A percentile compares a stretch with the other conserved stretches of the same genome.
These are phyloP conservation scores for Synaphobranchus kaupii DNA, from an alignment of 2,797 vertebrate genomes.

Conservation along the genomic window DNA sequence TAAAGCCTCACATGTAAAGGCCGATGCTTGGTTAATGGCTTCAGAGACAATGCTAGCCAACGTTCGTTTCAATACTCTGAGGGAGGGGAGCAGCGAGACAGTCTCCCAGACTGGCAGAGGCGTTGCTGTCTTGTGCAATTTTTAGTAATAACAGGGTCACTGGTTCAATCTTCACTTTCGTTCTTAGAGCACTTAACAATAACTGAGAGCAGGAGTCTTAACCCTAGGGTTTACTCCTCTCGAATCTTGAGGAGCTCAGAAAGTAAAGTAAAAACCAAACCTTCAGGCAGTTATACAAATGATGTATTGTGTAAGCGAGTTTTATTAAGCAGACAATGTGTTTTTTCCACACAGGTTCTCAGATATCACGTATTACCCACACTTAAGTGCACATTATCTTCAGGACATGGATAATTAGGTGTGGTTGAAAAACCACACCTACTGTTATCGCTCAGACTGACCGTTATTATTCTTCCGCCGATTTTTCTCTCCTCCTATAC, in stretches of 20 bases:
- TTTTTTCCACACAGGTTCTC: background rate
- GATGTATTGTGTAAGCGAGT: constrained; percentile 1
- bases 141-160: constrained; percentile 13
- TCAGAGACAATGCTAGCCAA: background rate
- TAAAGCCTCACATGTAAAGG: background rate
- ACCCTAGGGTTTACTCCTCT: background rate
- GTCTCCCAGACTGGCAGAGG: background rate
- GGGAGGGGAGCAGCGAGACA: background rate
- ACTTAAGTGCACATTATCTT: constrained; percentile 4
- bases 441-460: too few species aligned
- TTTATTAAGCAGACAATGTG: background rate
- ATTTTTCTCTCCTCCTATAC: too few species aligned
- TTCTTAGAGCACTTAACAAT: background rate
- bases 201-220: background rate
- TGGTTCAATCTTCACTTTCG: constrained; percentile 13
- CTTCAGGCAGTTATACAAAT: background rate
- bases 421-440: too few species aligned
- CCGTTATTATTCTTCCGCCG: too few species aligned
- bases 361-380: background rate
- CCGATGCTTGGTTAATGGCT: background rate
- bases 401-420: constrained; percentile 30
- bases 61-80: background rate
- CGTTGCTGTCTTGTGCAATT: background rate
- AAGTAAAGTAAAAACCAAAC: background rate
- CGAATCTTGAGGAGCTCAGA: background rate